phyloP scores from a whole-genome alignment of 2,113 vertebrate species.

The Cyanistes caeruleus region DNA sequence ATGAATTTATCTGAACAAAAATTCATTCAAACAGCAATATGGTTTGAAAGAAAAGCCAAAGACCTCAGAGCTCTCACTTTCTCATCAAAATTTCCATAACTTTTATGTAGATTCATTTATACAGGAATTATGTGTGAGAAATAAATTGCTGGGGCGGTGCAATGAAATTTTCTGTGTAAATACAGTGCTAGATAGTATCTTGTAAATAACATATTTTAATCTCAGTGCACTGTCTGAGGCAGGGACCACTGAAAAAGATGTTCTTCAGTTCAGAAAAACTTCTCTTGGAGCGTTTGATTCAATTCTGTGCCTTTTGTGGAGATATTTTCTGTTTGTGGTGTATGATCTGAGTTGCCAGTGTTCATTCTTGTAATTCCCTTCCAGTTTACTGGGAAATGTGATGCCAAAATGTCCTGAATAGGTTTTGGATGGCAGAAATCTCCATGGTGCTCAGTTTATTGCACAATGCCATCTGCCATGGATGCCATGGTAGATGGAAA shows the following conservation, averaged over 20 bases:
- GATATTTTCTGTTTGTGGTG: not conserved
- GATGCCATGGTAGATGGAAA: rapidly evolving
- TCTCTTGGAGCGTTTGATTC: not conserved
- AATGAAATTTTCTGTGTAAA: not conserved
- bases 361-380: not conserved
- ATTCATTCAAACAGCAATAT: not conserved
- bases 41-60: not conserved
- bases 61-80: not conserved
- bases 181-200: not conserved
- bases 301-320: not conserved
- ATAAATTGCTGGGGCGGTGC: not conserved
- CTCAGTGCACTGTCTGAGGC: not conserved
- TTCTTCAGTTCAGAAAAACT: not conserved
- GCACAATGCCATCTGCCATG: not conserved
- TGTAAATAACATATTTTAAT: not conserved
- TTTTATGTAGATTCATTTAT: not conserved
- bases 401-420: not conserved
- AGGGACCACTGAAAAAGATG: not conserved
- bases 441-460: not conserved
- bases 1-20: not conserved
- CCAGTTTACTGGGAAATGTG: not conserved
- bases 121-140: not conserved
- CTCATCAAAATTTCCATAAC: not conserved
- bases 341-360: not conserved
- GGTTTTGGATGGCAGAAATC: not conserved